Evolutionary conservation across 2,113 vertebrate species (phyloP), one percentile per base, ranked within the genome.

Genomic region (Poeciliopsis turrubarensis): DNA sequence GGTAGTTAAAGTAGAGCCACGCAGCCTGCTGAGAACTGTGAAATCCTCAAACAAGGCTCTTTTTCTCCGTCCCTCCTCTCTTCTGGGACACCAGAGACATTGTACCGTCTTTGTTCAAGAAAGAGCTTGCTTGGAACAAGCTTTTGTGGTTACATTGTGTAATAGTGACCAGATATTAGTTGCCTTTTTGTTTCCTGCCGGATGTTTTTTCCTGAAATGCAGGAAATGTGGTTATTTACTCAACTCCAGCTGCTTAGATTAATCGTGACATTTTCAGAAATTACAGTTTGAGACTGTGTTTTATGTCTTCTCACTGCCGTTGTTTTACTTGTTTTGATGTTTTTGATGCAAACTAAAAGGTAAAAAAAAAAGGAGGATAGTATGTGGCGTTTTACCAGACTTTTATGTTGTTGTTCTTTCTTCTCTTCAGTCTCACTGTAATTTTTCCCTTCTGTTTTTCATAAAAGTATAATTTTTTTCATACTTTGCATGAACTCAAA

Each of bases 141-240:
- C 25, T 11, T 11, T 6, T 57, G 17, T 57, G 51, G 51, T 57
- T 47, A 47, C 44, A 11, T 57, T 54, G 51, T n/a, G 22, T n/a
- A n/a, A 22, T 5, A 17, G 4, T 47, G 44, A 47, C 17, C 44
- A 47, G 14, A 47, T 19, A 30, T 37, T 66, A 31, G 30, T 51
- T 31, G 32, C 15, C 34, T 57, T 4, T 47, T 4, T 41, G 17
- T 30, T 74, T 65, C 63, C 39, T 47, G 44, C 3, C 3, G 3
- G 63, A 14, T 60, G 12, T 14, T 47, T 65, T 60, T 15, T 37
- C 44, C 17, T 47, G 44, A 47, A 19, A 47, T 47, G 15, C 69
- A 85, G 77, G 72, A 66, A 81, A 70, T 27, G 39, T 86, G 75
- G 78, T 71, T 73, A 26, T 79, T 68, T 26, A 12, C 66, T 85